Conservation (phyloP, 2,888 invertebrate species). For the Seladonia tumulorum region DNA sequence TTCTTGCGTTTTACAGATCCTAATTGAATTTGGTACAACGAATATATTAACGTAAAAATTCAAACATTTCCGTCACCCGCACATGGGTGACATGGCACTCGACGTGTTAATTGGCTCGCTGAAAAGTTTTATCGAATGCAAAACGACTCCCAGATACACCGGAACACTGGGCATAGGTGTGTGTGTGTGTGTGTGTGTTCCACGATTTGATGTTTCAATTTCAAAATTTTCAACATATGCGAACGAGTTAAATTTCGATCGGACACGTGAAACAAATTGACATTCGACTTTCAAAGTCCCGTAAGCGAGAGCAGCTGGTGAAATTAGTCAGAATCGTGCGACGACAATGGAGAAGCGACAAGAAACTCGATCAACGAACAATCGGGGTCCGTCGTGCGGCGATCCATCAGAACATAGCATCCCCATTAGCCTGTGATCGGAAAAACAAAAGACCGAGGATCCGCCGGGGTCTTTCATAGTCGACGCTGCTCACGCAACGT, state of each 20-base stretch:
- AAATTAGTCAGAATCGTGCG: background rate
- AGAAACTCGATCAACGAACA: slow-evolving; percentile 2
- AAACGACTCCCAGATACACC: background rate
- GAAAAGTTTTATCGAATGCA: background rate
- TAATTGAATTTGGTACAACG: no score
- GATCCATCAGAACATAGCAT: background rate
- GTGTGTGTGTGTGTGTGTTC: no score
- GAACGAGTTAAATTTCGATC: background rate
- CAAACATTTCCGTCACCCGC: no score
- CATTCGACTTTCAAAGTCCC: background rate
- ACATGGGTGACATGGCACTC: no score
- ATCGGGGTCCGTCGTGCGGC: background rate
- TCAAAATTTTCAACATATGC: no score
- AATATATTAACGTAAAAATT: no score
- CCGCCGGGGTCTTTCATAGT: slow-evolving; percentile 23
- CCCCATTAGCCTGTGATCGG: slow-evolving; percentile 8
- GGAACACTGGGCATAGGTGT: background rate
- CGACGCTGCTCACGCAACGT: slow-evolving; percentile 29
- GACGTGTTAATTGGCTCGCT: background rate
- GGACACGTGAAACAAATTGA: background rate
- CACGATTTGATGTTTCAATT: no score
- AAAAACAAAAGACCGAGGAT: background rate
- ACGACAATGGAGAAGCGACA: background rate
- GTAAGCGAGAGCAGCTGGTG: background rate
- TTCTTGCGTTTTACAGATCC: no score